phyloP scores from a whole-genome alignment of 2,797 vertebrate genomes.

The Danio choprae region DNA sequence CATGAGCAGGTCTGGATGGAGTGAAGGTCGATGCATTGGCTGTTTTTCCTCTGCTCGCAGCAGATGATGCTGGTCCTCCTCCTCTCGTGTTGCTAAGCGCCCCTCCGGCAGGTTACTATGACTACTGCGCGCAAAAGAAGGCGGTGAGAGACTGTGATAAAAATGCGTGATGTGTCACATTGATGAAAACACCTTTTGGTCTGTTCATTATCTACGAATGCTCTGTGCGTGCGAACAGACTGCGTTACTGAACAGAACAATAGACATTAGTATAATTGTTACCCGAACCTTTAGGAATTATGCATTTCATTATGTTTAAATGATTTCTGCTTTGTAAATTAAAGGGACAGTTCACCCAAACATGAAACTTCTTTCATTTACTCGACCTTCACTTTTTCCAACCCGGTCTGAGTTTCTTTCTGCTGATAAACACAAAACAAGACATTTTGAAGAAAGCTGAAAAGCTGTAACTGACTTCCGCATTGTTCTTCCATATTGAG shows the following conservation, averaged over 20 bases:
- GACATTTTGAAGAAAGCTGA: too few species aligned
- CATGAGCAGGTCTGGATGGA: constrained; percentile 2
- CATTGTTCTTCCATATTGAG: too few species aligned
- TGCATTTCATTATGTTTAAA: too few species aligned
- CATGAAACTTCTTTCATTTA: too few species aligned
- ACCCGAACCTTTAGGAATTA: neutral
- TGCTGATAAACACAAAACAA: too few species aligned
- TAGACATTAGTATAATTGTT: neutral
- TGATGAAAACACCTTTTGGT: constrained; percentile 20
- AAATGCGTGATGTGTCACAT: constrained; percentile 65
- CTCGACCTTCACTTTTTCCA: too few species aligned
- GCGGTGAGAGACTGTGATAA: constrained; percentile 52
- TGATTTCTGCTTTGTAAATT: too few species aligned
- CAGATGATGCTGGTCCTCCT: constrained; percentile 53
- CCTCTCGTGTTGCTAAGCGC: constrained; percentile 76
- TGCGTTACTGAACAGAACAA: neutral
- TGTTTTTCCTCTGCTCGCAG: constrained; percentile 32
- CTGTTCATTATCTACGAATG: neutral
- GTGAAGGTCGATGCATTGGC: constrained; percentile 20
- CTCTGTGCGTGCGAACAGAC: neutral
- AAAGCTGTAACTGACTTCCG: too few species aligned
- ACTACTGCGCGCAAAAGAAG: constrained; percentile 69
- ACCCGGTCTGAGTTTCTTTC: too few species aligned
- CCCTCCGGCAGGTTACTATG: constrained; percentile 76
- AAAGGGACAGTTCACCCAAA: too few species aligned